phyloP scores from a whole-genome alignment of 2,113 vertebrate species.

The Argyrosomus japonicus region DNA sequence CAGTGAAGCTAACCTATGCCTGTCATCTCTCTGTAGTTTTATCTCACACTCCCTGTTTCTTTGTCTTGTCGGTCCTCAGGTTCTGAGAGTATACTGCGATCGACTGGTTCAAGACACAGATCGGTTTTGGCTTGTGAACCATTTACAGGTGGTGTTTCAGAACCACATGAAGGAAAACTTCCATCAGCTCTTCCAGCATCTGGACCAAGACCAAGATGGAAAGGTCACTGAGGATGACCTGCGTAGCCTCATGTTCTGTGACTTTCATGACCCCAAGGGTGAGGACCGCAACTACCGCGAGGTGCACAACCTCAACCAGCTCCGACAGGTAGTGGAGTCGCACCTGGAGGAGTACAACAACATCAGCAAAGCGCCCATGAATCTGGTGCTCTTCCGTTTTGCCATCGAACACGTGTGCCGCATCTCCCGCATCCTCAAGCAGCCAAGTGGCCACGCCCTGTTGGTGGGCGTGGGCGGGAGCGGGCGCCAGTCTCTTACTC shows the following conservation, averaged over 20 bases:
- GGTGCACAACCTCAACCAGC: constrained; percentile 80
- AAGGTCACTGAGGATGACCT: constrained; percentile 90
- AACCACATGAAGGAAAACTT: constrained; percentile 87
- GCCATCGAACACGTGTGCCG: constrained; percentile 93
- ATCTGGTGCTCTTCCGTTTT: constrained; percentile 92
- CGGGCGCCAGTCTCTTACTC: constrained; percentile 91
- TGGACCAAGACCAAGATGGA: constrained; percentile 88
- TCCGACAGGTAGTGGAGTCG: constrained; percentile 86
- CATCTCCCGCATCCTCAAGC: constrained; percentile 92
- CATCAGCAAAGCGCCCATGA: constrained; percentile 91
- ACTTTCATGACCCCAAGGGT: constrained; percentile 90
- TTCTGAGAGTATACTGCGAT: constrained; percentile 93
- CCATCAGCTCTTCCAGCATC: constrained; percentile 86
- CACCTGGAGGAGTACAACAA: constrained; percentile 93
- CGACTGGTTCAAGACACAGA: constrained; percentile 90
- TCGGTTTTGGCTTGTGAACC: constrained; percentile 87
- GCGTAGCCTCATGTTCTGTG: constrained; percentile 93
- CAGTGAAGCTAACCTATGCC: not conserved
- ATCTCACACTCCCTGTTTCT: not conserved
- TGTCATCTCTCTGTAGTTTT: not conserved
- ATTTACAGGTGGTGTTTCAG: constrained; percentile 82
- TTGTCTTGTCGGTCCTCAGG: constrained; percentile 75
- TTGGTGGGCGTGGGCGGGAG: constrained; percentile 94
- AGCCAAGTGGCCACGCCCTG: constrained; percentile 91
- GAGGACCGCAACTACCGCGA: constrained; percentile 91